Evolutionary conservation across 1,140 invertebrate genomes (phyloP).

Genomic region (Coelopa frigida): DNA sequence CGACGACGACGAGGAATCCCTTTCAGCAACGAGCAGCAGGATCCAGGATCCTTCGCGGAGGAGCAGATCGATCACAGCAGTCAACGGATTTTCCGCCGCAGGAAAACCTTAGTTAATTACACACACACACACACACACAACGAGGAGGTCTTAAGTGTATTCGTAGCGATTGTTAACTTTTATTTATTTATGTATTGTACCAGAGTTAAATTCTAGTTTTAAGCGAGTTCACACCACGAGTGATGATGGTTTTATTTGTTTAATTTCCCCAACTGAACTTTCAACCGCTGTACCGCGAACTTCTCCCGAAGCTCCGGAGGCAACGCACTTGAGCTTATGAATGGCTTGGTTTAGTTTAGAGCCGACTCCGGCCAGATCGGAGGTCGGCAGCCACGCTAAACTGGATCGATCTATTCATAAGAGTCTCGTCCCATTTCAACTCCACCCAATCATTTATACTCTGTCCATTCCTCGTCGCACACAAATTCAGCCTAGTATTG

Average conservation of each 20-base stretch:
- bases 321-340: conserved; percentile 8
- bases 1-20: too few relatives aligned
- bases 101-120: neutral
- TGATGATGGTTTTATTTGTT: too few relatives aligned
- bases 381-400: neutral
- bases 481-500: too few relatives aligned
- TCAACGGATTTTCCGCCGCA: neutral
- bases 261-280: neutral
- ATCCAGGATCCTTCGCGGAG: neutral
- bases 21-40: conserved; percentile 5
- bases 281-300: neutral
- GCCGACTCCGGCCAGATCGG: neutral
- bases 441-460: too few relatives aligned
- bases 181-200: neutral
- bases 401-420: conserved; percentile 12
- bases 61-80: neutral
- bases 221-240: too few relatives aligned
- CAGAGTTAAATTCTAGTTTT: neutral
- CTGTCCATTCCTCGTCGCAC: too few relatives aligned
- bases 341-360: conserved; percentile 13
- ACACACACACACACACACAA: neutral
- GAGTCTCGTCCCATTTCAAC: too few relatives aligned
- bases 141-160: neutral
- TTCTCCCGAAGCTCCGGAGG: neutral
- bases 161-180: neutral